A percentile compares a stretch with the other conserved stretches of the same genome.
phyloP scores from a whole-genome alignment of 2,888 invertebrate genomes.

The Capitulum mitella region DNA sequence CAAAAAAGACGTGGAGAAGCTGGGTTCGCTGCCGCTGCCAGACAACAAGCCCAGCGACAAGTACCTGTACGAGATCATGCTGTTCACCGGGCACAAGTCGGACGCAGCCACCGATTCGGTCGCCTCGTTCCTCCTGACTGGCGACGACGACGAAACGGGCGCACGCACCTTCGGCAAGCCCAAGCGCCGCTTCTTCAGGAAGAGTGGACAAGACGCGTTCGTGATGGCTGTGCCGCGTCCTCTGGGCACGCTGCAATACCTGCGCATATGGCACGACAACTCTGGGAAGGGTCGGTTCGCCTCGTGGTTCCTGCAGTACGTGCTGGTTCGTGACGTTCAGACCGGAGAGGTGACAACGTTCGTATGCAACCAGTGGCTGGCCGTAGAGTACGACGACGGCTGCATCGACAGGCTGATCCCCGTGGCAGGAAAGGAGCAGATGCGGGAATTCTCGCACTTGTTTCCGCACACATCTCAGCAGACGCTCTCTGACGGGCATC shows the following conservation, averaged over 20 bases:
- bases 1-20: slow-evolving; percentile 31
- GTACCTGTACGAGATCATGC: slow-evolving; percentile 35
- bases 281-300: slow-evolving; percentile 43
- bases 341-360: slow-evolving; percentile 43
- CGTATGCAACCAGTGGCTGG: slow-evolving; percentile 46
- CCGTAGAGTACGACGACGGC: slow-evolving; percentile 47
- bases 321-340: slow-evolving; percentile 45
- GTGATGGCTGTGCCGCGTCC: slow-evolving; percentile 40
- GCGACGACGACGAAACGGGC: slow-evolving; percentile 41
- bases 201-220: slow-evolving; percentile 33
- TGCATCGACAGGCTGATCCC: slow-evolving; percentile 48
- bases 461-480: slow-evolving; percentile 41
- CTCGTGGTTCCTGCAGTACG: slow-evolving; percentile 45
- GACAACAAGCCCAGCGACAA: slow-evolving; percentile 41
- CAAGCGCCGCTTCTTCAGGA: slow-evolving; percentile 29
- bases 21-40: slow-evolving; percentile 35
- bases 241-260: slow-evolving; percentile 45
- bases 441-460: slow-evolving; percentile 45
- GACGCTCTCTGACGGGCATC: slow-evolving; percentile 47
- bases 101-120: slow-evolving; percentile 34
- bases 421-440: slow-evolving; percentile 46
- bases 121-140: slow-evolving; percentile 38
- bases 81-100: slow-evolving; percentile 33
- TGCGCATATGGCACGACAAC: slow-evolving; percentile 50
- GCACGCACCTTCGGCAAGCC: slow-evolving; percentile 37